phyloP scores from a whole-genome alignment of 2,113 vertebrate genomes.

The Neomonachus schauinslandi region DNA sequence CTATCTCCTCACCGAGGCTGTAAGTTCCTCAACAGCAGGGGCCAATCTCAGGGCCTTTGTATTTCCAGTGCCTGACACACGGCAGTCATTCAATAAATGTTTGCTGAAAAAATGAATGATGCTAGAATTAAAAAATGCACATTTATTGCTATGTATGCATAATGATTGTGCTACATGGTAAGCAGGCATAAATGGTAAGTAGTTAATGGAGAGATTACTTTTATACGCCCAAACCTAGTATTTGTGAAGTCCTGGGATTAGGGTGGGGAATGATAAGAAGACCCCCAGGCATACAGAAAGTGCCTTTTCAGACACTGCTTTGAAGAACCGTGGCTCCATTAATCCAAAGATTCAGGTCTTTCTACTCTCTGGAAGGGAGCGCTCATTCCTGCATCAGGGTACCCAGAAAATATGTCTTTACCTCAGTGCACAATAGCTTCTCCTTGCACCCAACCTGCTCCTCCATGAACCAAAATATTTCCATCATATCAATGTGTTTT shows the following conservation, averaged over 20 bases:
- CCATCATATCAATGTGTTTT: background rate
- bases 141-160: conserved; percentile 51
- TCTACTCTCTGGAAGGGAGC: background rate
- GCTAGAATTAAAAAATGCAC: conserved; percentile 48
- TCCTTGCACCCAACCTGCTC: background rate
- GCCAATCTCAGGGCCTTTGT: conserved; percentile 67
- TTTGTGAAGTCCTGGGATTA: background rate
- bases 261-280: background rate
- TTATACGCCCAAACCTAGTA: background rate
- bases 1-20: conserved; percentile 67
- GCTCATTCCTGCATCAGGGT: background rate
- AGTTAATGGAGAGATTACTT: background rate
- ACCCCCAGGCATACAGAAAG: background rate
- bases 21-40: conserved; percentile 70
- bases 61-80: conserved; percentile 64
- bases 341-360: background rate
- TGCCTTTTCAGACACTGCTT: background rate
- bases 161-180: conserved; percentile 25
- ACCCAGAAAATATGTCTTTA: background rate
- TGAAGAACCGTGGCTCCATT: background rate
- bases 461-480: conserved; percentile 35
- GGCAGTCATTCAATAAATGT: conserved; percentile 67
- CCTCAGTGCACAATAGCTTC: background rate
- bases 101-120: conserved; percentile 73
- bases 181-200: conserved; percentile 38